Evolutionary conservation across 2,888 invertebrate species (phyloP).

Genomic region (Mesoligia furuncula): DNA sequence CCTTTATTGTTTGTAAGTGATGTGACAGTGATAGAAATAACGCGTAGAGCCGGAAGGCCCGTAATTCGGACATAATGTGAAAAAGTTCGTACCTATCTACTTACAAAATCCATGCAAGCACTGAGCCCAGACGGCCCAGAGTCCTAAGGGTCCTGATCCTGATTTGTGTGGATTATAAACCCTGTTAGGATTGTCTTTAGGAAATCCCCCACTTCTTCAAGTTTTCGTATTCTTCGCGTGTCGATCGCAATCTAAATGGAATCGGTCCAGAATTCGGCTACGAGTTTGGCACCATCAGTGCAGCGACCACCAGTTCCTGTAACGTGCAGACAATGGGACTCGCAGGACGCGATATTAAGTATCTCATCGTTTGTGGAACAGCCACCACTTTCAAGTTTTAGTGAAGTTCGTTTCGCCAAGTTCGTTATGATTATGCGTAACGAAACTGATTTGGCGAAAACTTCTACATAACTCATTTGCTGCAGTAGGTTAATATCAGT

Average conservation of each 20-base stretch:
- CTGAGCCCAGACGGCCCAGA: neutral
- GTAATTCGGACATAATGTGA: neutral
- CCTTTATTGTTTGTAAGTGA: neutral
- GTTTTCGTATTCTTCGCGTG: neutral
- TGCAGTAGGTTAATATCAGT: conserved; percentile 45
- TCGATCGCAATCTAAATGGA: neutral
- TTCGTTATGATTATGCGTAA: conserved; percentile 28
- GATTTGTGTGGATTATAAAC: neutral
- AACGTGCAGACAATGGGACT: neutral
- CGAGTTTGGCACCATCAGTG: neutral
- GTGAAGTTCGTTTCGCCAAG: conserved; percentile 14
- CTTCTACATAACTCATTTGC: conserved; percentile 38
- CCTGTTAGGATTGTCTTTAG: no score
- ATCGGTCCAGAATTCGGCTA: neutral
- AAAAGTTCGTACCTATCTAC: neutral
- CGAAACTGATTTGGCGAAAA: conserved; percentile 40
- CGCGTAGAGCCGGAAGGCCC: neutral
- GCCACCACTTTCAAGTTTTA: neutral
- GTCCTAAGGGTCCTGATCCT: neutral
- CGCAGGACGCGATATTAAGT: neutral
- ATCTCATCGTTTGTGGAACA: neutral
- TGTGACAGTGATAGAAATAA: neutral
- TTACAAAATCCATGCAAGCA: neutral
- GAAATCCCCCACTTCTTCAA: neutral
- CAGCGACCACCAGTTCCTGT: neutral